Evolutionary conservation across 2,113 vertebrate genomes (phyloP), one percentile per base, ranked within the genome.

Genomic region (Empidonax alnorum): DNA sequence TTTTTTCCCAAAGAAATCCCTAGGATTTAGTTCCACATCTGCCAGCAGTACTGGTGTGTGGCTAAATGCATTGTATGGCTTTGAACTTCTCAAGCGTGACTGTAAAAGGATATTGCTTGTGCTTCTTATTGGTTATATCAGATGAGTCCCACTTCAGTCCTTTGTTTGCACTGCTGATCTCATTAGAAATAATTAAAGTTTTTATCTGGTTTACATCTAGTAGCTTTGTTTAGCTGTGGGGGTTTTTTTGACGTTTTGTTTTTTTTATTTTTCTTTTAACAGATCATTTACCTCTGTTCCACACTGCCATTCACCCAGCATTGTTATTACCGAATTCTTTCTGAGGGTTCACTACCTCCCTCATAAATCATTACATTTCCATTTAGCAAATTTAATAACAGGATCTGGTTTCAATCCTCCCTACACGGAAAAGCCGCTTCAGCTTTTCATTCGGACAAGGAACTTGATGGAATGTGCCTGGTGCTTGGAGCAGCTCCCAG

Each of bases 331-430:
- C 3, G 3, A 87, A 90, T 95, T 78, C 78, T 73, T 96, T 95
- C 84, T 89, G 69, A 83, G 73, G 17, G 55, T 88, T 96, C 49
- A 59, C 82, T 94, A 69, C 76, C 55, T 92, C 73, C 41, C 55
- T 86, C 58, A 75, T 95, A 96, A 95, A 95, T 90, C 91, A 84
- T 86, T 94, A 59, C 1, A 1, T 81, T 92, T 65, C 75, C 59
- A 86, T 86, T 93, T 92, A 87, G 71, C 47, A 92, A 81, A 92
- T 91, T 87, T 94, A 95, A 95, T 96, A 85, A 76, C 61, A 72
- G 80, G 77, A 91, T 95, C 94, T 95, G 93, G 81, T 96, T 96
- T 93, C 96, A 95, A 88, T 93, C 88, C 61, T 93, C 66, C 65
- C 33, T 84, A n/a, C 53, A 61, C 18, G 50, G 79, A 84, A 92